A percentile compares a stretch with the other conserved stretches of the same genome.
Evolutionary conservation across 2,113 vertebrate genomes (phyloP).

Genomic region (Desmodus rotundus): DNA sequence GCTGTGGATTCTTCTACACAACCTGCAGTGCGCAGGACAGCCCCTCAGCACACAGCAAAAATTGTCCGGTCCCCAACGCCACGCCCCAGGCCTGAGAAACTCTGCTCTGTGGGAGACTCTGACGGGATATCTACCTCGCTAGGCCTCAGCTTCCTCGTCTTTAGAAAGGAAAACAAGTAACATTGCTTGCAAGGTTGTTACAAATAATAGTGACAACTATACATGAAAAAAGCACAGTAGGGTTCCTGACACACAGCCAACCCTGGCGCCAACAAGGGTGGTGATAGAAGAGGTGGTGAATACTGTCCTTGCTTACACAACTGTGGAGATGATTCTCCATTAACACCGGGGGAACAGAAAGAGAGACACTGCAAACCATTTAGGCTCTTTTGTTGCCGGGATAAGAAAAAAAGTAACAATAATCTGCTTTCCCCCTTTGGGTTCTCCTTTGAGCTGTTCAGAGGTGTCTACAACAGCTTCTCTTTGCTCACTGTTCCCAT

Average conservation of each 20-base stretch:
- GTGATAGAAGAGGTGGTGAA: rapidly evolving
- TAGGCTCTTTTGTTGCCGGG: neutral
- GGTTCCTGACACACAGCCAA: neutral
- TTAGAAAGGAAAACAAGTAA: neutral
- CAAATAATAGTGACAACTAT: neutral
- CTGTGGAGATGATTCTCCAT: no score
- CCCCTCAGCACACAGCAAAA: neutral
- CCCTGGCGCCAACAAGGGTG: no score
- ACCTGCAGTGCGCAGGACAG: neutral
- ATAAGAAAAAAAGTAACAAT: neutral
- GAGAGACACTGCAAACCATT: neutral
- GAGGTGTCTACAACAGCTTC: neutral
- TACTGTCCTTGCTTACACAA: no score
- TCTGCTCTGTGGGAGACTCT: neutral
- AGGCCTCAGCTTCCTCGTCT: neutral
- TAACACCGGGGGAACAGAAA: neutral
- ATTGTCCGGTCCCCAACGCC: neutral
- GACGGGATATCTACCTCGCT: neutral
- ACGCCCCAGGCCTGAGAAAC: neutral
- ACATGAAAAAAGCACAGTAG: neutral
- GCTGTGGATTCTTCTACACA: neutral
- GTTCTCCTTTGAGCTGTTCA: neutral
- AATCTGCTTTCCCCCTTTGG: neutral
- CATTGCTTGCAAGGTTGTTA: neutral
- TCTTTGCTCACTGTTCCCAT: neutral